Percentiles rank a stretch among this genome's conserved stretches.
These are phyloP conservation scores for Sericinus montela DNA, from an alignment of 2,888 invertebrate genomes.

Conservation along the genomic window DNA sequence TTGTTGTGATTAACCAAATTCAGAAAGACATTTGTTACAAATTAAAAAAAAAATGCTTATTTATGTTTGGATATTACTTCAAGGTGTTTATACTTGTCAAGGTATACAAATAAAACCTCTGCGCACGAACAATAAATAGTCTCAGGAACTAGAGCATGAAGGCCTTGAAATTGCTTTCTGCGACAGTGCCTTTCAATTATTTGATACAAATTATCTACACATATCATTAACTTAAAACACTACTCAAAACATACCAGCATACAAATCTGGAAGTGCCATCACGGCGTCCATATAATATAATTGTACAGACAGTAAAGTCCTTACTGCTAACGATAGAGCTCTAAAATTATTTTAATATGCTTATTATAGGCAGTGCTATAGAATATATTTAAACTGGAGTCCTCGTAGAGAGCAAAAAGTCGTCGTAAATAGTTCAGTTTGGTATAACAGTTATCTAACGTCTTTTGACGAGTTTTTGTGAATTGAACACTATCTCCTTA, in stretches of 20 bases:
- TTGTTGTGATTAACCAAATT: too few relatives aligned
- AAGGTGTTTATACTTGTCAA: conserved; percentile 9
- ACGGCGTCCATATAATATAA: conserved; percentile 47
- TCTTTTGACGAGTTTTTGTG: conserved; percentile 95
- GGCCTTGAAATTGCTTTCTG: conserved; percentile 54
- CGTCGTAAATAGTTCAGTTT: conserved; percentile 57
- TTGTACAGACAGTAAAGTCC: conserved; percentile 48
- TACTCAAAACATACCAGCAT: conserved; percentile 59
- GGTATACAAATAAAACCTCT: conserved; percentile 1
- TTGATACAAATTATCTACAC: conserved; percentile 39
- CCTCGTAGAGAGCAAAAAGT: conserved; percentile 65
- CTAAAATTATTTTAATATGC: conserved; percentile 53
- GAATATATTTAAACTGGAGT: conserved; percentile 48
- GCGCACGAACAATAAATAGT: conserved; percentile 26
- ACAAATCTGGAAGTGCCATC: conserved; percentile 71
- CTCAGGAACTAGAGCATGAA: conserved; percentile 47
- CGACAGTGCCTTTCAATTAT: conserved; percentile 39
- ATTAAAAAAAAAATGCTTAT: neutral
- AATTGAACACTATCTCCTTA: conserved; percentile 94
- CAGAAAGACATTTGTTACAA: too few relatives aligned
- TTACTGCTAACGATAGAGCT: conserved; percentile 60
- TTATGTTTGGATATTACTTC: neutral
- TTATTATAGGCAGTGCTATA: conserved; percentile 68
- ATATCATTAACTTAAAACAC: conserved; percentile 28
- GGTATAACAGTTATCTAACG: conserved; percentile 81